Evolutionary conservation across 1,140 invertebrate species (phyloP), one percentile per base, ranked within the genome.

Genomic region (Drosophila truncata): DNA sequence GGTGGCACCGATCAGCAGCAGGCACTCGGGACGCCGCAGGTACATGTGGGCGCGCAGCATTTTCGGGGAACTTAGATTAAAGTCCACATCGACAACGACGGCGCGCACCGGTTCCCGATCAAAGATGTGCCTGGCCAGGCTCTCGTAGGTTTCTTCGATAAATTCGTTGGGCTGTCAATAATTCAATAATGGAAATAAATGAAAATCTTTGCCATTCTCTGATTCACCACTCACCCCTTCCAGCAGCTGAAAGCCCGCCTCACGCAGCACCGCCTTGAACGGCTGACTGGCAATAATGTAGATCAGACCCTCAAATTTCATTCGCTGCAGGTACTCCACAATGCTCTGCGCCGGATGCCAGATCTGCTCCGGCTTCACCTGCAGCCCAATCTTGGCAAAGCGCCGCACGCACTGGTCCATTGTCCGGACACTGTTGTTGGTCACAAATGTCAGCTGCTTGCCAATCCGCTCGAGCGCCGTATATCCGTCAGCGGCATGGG

Each of bases 371-470:
- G 70, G 55, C 2, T 18, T 4, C 66, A 86, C 66, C 14, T 63
- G 20, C 42, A 90, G 8, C 14, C 79, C 72, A 7, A 63, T 11
- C 8, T 60, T 59, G n/a, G 14, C 46, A 18, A 90, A 91, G 3
- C 42, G 46, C 6, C n/a, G 7, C 7, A 91, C 78, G 57, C 94
- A 93, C 9, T 91, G 73, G 3, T 93, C 80, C 55, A 91, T 39
- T 0, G 73, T 86, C 27, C 93, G 64, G 2, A 94, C 84, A 63
- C 93, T 94, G 85, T 97, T 97, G 83, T 97, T 97, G 3, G 96
- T 96, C 1, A 97, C 94, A 67, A 95, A 95, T 60, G 95, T 94
- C 0, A 97, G 91, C 50, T 93, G 94, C 90, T 97, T 97, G 2
- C 96, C 96, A 49, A 95, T 80, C 7, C 93, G 76, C 65, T 94